Base-by-base conservation (phyloP, 2,888 invertebrate species). In the Pelosia muscerda region DNA sequence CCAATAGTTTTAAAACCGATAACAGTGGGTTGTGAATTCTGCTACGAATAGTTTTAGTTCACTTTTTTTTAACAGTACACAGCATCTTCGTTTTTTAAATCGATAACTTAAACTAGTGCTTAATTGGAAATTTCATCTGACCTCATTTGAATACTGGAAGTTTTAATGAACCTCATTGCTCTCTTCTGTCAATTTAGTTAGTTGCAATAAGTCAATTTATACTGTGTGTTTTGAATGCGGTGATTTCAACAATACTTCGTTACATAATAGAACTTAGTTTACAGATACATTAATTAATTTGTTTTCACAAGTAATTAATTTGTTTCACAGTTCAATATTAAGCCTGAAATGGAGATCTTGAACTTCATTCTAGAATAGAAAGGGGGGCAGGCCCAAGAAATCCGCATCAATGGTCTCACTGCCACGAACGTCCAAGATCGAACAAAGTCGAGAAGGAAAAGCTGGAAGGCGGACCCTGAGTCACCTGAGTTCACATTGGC, bases 41-140 rank as follows among this genome's bases (percentile, higher is more conserved):
- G 19, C 56, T 38, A 22, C 57, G 49, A 49, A 22, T 64, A 57
- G 28, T 19, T 31, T 66, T n/a, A n/a, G 25, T 0, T 53, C 26
- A 65, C 19, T 19, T 65, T 59, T 59, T 34, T 23, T 54, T 11
- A 23, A 6, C 19, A 49, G 23, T 65, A 34, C 53, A 62, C 57
- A 63, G 22, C 65, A 63, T 64, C 58, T 69, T 65, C 25, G n/a
- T 65, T 70, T 68, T 66, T 59, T 58, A 38, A 63, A 71, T 66
- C 71, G 28, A 66, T 69, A 56, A 38, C 64, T 71, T 31, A 38
- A 64, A 69, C 59, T 64, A 63, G 49, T 25, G 63, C 63, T 65
- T 57, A 68, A 66, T 67, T 74, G 58, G 63, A 65, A 61, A 49
- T 71, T 56, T 55, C 65, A 26, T 56, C 55, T n/a, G 13, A 9